Evolutionary conservation across 2,113 vertebrate species (phyloP), one percentile per base, ranked within the genome.

Genomic region (Cyprinodon variegatus): DNA sequence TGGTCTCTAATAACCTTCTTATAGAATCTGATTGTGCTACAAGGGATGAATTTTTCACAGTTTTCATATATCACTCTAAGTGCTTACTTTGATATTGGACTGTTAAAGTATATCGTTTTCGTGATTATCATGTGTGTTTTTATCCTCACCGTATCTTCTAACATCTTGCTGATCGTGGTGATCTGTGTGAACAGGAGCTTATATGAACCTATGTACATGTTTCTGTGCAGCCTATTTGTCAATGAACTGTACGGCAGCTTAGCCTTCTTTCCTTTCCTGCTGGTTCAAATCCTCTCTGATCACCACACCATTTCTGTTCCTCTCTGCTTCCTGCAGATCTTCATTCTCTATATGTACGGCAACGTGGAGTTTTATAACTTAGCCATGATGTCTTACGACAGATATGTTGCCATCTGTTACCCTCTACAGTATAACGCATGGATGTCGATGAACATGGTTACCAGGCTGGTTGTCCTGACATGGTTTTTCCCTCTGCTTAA

Each of bases 401-500:
- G 60, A 37, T 61, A 37, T 36, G 4, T 61, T 11, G 60, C 60
- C 11, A 61, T 61, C 36, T 45, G 3, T 29, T 11, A 0, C 7
- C 83, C 83, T 15, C 78, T 88, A 1, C 72, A 60, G 3, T 88
- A 88, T 36, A 41, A 61, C 14, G 14, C 9, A 12, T 62, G 0
- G 68, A 82, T 86, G 79, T 17, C 0, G 0, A 40, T 22, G 6
- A 85, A 36, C 17, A 86, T 65, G 0, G 5, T 37, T 0, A 0
- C 38, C 1, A 14, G 48, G 0, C 59, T 85, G 0, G 61, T 90
- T 8, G 4, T 4, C 4, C 2, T 78, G 0, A 48, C 69, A 8
- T 92, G 92, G 90, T 10, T 86, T 2, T 64, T 50, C 8, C 39
- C 88, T 1, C 64, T 80, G 43, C 14, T 71, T 0, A 76, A 64